phyloP scores from a whole-genome alignment of 2,888 invertebrate species.

The Ptilodon capucinus region DNA sequence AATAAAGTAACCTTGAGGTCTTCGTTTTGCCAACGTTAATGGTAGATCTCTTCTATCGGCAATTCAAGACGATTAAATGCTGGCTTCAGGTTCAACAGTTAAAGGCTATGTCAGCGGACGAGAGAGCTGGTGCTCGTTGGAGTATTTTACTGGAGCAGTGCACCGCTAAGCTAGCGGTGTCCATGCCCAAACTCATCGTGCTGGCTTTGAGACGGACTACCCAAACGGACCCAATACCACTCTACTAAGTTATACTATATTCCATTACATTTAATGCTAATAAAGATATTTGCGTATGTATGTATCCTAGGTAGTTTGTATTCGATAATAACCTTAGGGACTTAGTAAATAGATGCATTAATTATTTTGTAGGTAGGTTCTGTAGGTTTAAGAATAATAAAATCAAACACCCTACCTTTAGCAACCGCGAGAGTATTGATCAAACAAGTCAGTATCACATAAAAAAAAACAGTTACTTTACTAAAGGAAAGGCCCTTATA shows the following conservation, averaged over 20 bases:
- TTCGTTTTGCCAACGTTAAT: too few species aligned
- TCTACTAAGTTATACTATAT: conserved; percentile 47
- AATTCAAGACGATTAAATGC: neutral
- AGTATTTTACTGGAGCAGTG: conserved; percentile 85
- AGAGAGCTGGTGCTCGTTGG: conserved; percentile 84
- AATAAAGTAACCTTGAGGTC: too few species aligned
- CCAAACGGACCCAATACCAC: conserved; percentile 68
- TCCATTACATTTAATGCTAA: neutral
- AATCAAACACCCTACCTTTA: neutral
- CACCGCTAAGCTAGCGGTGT: conserved; percentile 76
- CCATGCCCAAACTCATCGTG: conserved; percentile 61
- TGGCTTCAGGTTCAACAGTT: conserved; percentile 77
- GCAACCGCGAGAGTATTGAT: conserved; percentile 23
- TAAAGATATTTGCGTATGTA: neutral
- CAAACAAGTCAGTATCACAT: conserved; percentile 1
- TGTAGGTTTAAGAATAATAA: too few species aligned
- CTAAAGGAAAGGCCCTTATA: too few species aligned
- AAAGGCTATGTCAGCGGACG: conserved; percentile 70
- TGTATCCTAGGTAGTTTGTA: neutral
- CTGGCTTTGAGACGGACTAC: conserved; percentile 59
- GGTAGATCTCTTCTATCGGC: too few species aligned
- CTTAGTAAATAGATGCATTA: too few species aligned
- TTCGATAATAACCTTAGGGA: neutral
- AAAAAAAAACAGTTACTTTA: neutral
- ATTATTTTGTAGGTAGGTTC: neutral